These are phyloP conservation scores for Camelus dromedarius DNA, from an alignment of 2,113 vertebrate genomes.

Conservation along the genomic window DNA sequence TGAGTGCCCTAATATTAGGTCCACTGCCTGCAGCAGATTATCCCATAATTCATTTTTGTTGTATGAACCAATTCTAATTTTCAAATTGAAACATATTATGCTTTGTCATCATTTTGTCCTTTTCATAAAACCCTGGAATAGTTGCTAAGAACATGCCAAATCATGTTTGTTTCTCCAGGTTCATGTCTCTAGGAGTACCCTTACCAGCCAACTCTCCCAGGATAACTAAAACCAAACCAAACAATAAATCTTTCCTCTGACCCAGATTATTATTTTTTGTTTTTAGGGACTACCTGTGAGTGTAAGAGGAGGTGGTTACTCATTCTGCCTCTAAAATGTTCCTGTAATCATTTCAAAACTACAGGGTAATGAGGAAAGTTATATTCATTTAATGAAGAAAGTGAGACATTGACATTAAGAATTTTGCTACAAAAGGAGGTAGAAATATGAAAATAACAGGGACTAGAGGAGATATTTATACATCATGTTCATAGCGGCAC, in stretches of 20 bases:
- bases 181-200: not conserved
- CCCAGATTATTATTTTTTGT: not conserved
- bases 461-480: not conserved
- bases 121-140: not conserved
- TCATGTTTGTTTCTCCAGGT: not conserved
- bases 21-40: not conserved
- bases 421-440: not conserved
- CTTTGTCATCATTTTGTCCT: not conserved
- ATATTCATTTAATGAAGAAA: constrained; percentile 33
- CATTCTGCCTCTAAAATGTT: not conserved
- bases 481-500: not conserved
- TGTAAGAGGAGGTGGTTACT: not conserved
- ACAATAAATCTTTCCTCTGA: not conserved
- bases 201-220: not conserved
- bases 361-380: not conserved
- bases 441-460: not conserved
- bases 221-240: not conserved
- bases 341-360: constrained; percentile 16
- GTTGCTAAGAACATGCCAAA: not conserved
- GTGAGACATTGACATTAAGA: not conserved
- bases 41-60: not conserved
- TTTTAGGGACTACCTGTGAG: not conserved
- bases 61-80: constrained; percentile 18
- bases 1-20: not conserved
- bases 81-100: not conserved